A percentile compares a stretch with the other conserved stretches of the same genome.
phyloP scores from a whole-genome alignment of 2,113 vertebrate species.

The Bombycilla garrulus region DNA sequence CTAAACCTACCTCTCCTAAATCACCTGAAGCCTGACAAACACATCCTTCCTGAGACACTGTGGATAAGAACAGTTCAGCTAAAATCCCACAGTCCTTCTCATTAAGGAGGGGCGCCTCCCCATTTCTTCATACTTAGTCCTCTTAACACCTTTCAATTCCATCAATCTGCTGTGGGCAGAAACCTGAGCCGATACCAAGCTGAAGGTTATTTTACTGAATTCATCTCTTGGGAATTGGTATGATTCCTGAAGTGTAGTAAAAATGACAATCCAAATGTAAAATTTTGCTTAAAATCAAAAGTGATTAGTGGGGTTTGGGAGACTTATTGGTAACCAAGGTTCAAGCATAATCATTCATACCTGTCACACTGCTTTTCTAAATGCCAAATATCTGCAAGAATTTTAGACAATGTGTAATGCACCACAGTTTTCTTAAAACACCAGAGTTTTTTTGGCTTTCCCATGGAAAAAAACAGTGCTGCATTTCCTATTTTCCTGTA shows the following conservation, averaged over 20 bases:
- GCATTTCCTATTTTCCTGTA: neutral
- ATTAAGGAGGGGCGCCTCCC: neutral
- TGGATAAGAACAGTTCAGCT: neutral
- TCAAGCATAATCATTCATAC: neutral
- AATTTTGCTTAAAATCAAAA: neutral
- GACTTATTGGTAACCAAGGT: neutral
- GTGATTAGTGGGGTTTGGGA: neutral
- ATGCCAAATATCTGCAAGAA: neutral
- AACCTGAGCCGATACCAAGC: neutral
- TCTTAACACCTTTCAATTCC: neutral
- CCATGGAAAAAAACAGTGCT: neutral
- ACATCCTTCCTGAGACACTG: neutral
- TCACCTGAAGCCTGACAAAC: constrained; percentile 2
- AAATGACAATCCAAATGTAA: neutral
- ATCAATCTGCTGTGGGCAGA: neutral
- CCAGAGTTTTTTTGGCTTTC: fast-evolving
- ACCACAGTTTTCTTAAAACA: neutral
- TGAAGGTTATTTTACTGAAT: neutral
- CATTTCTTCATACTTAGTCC: neutral
- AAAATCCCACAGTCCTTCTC: neutral
- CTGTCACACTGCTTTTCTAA: neutral
- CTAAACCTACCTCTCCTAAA: neutral
- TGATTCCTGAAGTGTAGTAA: neutral
- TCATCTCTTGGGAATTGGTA: neutral
- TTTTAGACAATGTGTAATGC: neutral